Evolutionary conservation across 2,113 vertebrate genomes (phyloP).

Genomic region (Paedocypris sp.): DNA sequence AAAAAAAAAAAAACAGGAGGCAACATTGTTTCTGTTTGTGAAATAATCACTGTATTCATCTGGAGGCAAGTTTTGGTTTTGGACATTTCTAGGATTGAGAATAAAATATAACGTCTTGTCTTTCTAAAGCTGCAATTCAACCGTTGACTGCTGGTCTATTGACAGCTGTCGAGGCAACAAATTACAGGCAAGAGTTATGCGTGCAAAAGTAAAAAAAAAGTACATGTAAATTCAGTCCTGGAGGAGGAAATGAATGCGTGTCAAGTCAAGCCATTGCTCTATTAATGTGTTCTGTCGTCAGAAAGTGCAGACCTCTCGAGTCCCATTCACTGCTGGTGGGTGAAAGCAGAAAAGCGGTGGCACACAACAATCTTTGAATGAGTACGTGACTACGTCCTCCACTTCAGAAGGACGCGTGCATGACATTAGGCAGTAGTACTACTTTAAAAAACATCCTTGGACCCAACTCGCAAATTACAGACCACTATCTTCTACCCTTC

Average conservation of each 20-base stretch:
- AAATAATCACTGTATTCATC: slow-evolving; percentile 15
- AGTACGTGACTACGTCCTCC: background rate
- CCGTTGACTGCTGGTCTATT: background rate
- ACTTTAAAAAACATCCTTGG: too few species aligned
- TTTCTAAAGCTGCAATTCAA: too few species aligned
- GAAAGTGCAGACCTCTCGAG: slow-evolving; percentile 1
- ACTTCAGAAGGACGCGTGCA: background rate
- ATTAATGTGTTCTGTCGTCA: slow-evolving; percentile 7
- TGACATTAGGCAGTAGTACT: too few species aligned
- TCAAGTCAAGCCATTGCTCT: background rate
- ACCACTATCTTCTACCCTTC: too few species aligned
- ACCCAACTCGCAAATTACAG: too few species aligned
- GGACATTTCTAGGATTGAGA: background rate
- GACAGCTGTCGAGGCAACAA: slow-evolving; percentile 16
- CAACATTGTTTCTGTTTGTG: slow-evolving; percentile 1
- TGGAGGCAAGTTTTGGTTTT: background rate
- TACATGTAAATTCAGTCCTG: slow-evolving; percentile 7
- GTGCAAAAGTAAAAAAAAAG: background rate
- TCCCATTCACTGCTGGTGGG: background rate
- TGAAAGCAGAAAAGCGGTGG: background rate
- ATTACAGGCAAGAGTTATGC: slow-evolving; percentile 6
- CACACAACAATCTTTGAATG: background rate
- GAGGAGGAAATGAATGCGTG: background rate
- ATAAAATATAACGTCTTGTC: too few species aligned
- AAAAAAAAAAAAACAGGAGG: slow-evolving; percentile 1